phyloP scores from a whole-genome alignment of 1,140 invertebrate genomes.

The Telenomus remus region DNA sequence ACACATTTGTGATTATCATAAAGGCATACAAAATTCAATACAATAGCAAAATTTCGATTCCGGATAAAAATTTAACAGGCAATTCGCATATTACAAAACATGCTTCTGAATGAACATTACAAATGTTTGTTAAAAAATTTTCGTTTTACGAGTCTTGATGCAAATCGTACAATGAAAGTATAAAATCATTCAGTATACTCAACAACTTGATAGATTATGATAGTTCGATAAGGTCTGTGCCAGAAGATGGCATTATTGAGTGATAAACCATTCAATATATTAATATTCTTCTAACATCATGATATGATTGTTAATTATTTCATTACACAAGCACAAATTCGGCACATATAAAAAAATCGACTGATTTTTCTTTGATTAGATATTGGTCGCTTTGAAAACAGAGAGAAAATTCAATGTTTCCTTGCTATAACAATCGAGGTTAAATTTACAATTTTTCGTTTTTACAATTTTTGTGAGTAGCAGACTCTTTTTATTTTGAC shows the following conservation, averaged over 20 bases:
- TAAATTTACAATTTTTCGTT: too few species aligned
- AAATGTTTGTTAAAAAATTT: conserved; percentile 1
- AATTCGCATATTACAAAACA: too few species aligned
- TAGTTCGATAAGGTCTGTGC: conserved; percentile 4
- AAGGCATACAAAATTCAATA: too few species aligned
- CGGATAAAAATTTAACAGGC: too few species aligned
- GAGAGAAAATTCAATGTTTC: conserved; percentile 17
- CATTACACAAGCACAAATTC: conserved; percentile 25
- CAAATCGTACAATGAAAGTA: conserved; percentile 2
- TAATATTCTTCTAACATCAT: conserved; percentile 19
- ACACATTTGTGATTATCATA: too few species aligned
- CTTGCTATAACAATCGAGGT: not conserved
- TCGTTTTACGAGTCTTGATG: not conserved
- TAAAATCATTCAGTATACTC: conserved; percentile 6
- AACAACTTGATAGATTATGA: conserved; percentile 18
- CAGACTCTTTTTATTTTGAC: too few species aligned
- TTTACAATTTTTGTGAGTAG: too few species aligned
- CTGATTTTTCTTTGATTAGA: conserved; percentile 1
- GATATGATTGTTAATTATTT: conserved; percentile 30
- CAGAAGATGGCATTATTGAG: not conserved
- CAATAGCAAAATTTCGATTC: too few species aligned
- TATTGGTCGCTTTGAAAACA: conserved; percentile 11
- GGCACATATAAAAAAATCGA: conserved; percentile 22
- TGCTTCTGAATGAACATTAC: not conserved
- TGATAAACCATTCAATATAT: conserved; percentile 20